Evolutionary conservation across 2,797 vertebrate species (phyloP).

Genomic region (Fratercula arctica): DNA sequence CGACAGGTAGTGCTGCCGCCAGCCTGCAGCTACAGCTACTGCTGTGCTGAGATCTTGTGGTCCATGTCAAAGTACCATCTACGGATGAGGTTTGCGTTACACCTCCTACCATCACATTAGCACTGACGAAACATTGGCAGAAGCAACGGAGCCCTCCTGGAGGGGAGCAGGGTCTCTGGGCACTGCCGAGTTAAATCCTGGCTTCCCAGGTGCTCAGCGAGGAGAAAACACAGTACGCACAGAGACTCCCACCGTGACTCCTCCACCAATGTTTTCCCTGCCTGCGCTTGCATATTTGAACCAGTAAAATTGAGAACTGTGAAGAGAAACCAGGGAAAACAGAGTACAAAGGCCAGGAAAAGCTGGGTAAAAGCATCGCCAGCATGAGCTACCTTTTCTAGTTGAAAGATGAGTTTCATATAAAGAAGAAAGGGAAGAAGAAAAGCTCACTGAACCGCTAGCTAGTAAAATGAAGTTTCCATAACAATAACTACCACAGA

Average conservation of each 20-base stretch:
- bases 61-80: neutral
- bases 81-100: neutral
- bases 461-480: neutral
- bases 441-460: neutral
- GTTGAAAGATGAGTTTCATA: neutral
- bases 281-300: neutral
- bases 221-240: accelerated
- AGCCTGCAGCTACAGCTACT: neutral
- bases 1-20: neutral
- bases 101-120: neutral
- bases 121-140: accelerated
- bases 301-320: neutral
- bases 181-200: neutral
- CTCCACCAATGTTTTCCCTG: neutral
- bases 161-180: neutral
- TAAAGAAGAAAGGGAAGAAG: neutral
- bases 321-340: neutral
- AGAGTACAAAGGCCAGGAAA: neutral
- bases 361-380: neutral
- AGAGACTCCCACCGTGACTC: neutral
- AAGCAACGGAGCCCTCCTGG: neutral
- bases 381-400: neutral
- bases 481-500: neutral
- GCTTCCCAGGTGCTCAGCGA: neutral
- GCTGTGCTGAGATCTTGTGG: neutral